Base-by-base conservation (phyloP, 2,797 vertebrate genomes). In the Discoglossus pictus region DNA sequence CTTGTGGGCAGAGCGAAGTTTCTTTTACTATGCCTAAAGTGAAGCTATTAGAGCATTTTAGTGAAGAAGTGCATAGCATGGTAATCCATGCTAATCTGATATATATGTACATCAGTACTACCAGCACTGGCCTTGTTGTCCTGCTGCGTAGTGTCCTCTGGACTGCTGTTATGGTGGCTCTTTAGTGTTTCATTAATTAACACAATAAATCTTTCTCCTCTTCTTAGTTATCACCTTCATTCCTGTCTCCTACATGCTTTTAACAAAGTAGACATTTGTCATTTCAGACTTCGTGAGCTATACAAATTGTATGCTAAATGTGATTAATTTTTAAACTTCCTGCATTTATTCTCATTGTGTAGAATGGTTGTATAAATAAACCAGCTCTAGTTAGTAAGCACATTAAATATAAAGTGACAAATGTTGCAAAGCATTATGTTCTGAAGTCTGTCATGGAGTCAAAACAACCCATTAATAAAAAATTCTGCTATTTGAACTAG, bases 121-220 rank as follows among this genome's bases (percentile, higher is more conserved):
- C 17, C 21, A 24, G 40, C 42, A 13, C 40, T 62, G 42, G 1
- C 20, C 40, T 44, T 13, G 1, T 6, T 5, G 20, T 54, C 7
- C 27, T 35, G 27, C 17, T 20, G 21, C 34, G 15, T 56, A 34
- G 16, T 16, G 44, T 61, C 27, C 46, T 16, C 47, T 25, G 24
- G 54, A 17, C 35, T 4, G 34, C 20, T 58, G 50, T 43, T 48
- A 23, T 47, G 20, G 13, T 38, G 27, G 18, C 21, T 58, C 46
- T 38, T 46, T 53, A 61, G 31, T 44, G 50, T 59, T 61, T 52
- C 38, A 24, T 60, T 61, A 53, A 53, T 61, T 25, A 25, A 1
- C 36, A n/a, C 17, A 39, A 43, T 54, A 38, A 25, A 39, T 61
- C 66, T 53, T 55, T 9, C 24, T 6, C 43, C 52, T 36, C 35